Percentiles rank a stretch among this genome's conserved stretches.
phyloP scores from a whole-genome alignment of 1,140 invertebrate genomes.

The Sarcophaga bullata region DNA sequence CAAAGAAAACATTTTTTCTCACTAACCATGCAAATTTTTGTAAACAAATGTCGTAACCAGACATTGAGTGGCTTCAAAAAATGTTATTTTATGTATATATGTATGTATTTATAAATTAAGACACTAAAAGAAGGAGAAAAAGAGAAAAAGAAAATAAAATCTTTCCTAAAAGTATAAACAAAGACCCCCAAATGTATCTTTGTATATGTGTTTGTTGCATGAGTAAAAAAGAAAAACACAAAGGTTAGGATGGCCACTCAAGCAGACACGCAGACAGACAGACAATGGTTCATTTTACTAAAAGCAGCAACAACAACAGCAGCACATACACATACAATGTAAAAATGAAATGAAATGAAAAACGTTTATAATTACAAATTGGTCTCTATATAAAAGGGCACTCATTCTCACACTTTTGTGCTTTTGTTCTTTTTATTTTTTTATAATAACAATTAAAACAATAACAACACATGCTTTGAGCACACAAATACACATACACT shows the following conservation, averaged over 20 bases:
- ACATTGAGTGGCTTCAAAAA: constrained; percentile 37
- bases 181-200: constrained; percentile 23
- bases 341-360: neutral
- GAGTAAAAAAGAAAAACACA: neutral
- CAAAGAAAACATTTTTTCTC: too few relatives aligned
- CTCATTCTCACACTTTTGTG: neutral
- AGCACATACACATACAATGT: neutral
- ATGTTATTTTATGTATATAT: too few relatives aligned
- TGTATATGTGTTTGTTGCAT: neutral
- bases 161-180: constrained; percentile 4
- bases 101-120: neutral
- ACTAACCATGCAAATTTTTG: neutral
- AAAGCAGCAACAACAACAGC: neutral
- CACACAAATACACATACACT: neutral
- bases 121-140: neutral
- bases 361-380: constrained; percentile 41
- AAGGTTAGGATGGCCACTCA: neutral
- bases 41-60: constrained; percentile 31
- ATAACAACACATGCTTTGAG: neutral
- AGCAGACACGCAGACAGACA: neutral
- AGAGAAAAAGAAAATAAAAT: constrained; percentile 21
- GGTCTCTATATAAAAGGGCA: constrained; percentile 22
- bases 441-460: too few relatives aligned
- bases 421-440: too few relatives aligned
- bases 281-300: neutral